Base-by-base conservation (phyloP, 2,888 invertebrate species). In the Biston betularia region DNA sequence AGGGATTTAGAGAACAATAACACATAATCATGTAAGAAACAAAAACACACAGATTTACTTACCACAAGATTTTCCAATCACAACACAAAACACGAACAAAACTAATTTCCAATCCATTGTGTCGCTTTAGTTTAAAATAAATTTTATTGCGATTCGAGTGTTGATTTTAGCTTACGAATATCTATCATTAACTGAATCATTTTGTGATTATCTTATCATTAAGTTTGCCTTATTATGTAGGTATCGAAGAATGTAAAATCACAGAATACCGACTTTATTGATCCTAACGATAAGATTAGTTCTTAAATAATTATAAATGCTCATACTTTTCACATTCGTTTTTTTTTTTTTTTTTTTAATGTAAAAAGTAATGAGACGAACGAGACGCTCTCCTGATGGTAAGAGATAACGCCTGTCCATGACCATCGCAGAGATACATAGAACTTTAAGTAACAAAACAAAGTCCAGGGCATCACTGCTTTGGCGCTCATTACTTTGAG, bases 1-100 rank as follows among this genome's bases (percentile, higher is more conserved):
- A n/a, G n/a, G n/a, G n/a, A 24, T 2, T 24, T 24, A 24, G 24
- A 24, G 24, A 1, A 24, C 24, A 24, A 24, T 3, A 24, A 24
- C 24, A 24, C 24, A 24, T n/a, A n/a, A n/a, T n/a, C n/a, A n/a
- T n/a, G n/a, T n/a, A 12, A 12, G 12, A 8, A 50, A 34, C n/a
- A n/a, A 6, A 52, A 12, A 6, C 15, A 24, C 5, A 11, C n/a
- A 53, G 0, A 11, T 12, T 24, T 11, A n/a, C 0, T 82, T 81
- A 91, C 91, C 89, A n/a, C 78, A 70, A 59, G 82, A 70, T 71
- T 79, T 78, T 61, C 83, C 81, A 63, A 87, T 14, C 10, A 82
- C 42, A 73, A 74, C 80, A 74, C 79, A 78, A 58, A 90, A 58
- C 55, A 89, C 67, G 61, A 90, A 70, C 45, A 89, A 76, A 63